These are phyloP conservation scores for Pseudolycoriella hygida DNA, from an alignment of 2,888 invertebrate genomes.

Conservation along the genomic window DNA sequence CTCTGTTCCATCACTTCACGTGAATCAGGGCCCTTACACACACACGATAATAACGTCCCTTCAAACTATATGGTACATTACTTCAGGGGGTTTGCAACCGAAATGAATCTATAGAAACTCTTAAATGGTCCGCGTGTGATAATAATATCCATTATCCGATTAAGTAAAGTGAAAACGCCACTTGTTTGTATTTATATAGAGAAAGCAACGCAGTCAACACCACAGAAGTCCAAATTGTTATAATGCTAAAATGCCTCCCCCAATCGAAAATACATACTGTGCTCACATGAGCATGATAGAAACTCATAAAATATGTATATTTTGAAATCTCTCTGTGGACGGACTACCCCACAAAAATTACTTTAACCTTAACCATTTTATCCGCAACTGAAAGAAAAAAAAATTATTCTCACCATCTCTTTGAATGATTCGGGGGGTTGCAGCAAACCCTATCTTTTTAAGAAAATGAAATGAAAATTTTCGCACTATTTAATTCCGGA, in stretches of 20 bases:
- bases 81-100: not conserved
- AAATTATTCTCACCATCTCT: no score
- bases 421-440: no score
- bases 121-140: conserved; percentile 11
- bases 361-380: not conserved
- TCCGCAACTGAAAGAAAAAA: not conserved
- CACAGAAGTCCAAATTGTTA: no score
- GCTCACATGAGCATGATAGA: no score
- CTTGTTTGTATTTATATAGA: conserved; percentile 25
- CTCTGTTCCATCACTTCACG: no score
- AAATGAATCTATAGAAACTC: conserved; percentile 8
- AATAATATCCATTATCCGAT: conserved; percentile 32
- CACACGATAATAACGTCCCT: no score
- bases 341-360: not conserved
- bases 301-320: not conserved
- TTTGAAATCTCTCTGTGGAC: not conserved
- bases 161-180: conserved; percentile 42
- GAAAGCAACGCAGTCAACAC: not conserved
- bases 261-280: not conserved
- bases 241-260: not conserved
- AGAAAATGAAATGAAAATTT: no score
- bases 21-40: no score
- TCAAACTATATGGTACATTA: not conserved
- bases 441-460: no score
- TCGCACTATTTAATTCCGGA: no score